Evolutionary conservation across 1,140 invertebrate genomes (phyloP).

Genomic region (Zaprionus capensis): DNA sequence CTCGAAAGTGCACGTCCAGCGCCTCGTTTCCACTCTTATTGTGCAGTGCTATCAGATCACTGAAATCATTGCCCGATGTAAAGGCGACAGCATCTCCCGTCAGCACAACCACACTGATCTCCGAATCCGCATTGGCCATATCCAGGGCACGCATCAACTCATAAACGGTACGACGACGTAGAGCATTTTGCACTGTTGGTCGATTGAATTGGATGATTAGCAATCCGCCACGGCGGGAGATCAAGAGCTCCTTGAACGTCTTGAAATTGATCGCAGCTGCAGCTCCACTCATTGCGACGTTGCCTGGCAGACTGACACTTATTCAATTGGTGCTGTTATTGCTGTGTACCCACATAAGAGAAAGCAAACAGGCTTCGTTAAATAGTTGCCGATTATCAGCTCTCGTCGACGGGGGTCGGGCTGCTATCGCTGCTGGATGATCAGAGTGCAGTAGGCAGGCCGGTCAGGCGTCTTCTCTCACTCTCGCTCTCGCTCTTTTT

Average conservation of each 20-base stretch:
- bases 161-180: slow-evolving; percentile 85
- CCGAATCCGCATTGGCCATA: slow-evolving; percentile 47
- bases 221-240: slow-evolving; percentile 48
- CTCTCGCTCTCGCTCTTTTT: not conserved
- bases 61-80: slow-evolving; percentile 95
- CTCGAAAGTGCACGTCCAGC: slow-evolving; percentile 53
- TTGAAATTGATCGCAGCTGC: slow-evolving; percentile 35
- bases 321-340: slow-evolving; percentile 14
- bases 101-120: slow-evolving; percentile 58
- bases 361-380: slow-evolving; percentile 28
- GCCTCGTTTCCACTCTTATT: slow-evolving; percentile 34
- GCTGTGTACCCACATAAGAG: slow-evolving; percentile 16
- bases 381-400: slow-evolving; percentile 28
- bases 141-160: slow-evolving; percentile 66
- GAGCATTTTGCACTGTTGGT: slow-evolving; percentile 91
- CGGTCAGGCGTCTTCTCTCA: not conserved
- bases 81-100: slow-evolving; percentile 89
- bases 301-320: slow-evolving; percentile 23
- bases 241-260: slow-evolving; percentile 56
- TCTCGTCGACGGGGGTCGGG: slow-evolving; percentile 27
- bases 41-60: slow-evolving; percentile 29
- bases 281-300: slow-evolving; percentile 34
- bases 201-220: slow-evolving; percentile 89
- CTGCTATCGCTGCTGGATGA: slow-evolving; percentile 27
- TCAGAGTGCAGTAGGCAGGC: slow-evolving; percentile 23